These are phyloP conservation scores for Microctenopoma stevenorrisi DNA, from an alignment of 2,797 vertebrate species.

Conservation along the genomic window DNA sequence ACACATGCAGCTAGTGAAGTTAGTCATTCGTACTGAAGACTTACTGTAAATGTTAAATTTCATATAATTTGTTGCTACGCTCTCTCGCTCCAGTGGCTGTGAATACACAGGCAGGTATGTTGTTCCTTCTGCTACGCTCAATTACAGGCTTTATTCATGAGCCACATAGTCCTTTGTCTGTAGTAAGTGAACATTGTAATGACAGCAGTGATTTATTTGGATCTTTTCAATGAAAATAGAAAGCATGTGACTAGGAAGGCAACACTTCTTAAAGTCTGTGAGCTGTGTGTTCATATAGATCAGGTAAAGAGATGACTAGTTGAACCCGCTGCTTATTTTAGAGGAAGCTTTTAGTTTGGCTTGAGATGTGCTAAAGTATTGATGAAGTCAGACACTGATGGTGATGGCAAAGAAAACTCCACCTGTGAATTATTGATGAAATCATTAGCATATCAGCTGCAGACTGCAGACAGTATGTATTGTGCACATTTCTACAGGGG, in stretches of 20 bases:
- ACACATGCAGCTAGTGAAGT: background rate
- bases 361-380: slow-evolving; percentile 56
- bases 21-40: background rate
- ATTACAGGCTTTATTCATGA: slow-evolving; percentile 46
- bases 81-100: background rate
- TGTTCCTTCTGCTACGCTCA: background rate
- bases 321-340: slow-evolving; percentile 7
- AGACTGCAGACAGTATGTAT: background rate
- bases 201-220: slow-evolving; percentile 22
- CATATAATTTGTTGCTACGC: background rate
- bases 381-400: slow-evolving; percentile 56
- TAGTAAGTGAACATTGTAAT: slow-evolving; percentile 22
- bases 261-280: background rate
- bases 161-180: slow-evolving; percentile 13
- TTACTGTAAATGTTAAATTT: background rate
- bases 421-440: slow-evolving; percentile 64
- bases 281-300: background rate
- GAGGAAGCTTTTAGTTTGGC: slow-evolving; percentile 41
- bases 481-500: background rate
- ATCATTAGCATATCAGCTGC: slow-evolving; percentile 64
- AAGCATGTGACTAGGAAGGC: background rate
- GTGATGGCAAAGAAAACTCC: slow-evolving; percentile 57
- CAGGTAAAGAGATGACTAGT: background rate
- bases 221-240: slow-evolving; percentile 7
- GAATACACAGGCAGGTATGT: slow-evolving; percentile 4